Conservation (phyloP, 2,113 vertebrate species). For the Mugil cephalus region DNA sequence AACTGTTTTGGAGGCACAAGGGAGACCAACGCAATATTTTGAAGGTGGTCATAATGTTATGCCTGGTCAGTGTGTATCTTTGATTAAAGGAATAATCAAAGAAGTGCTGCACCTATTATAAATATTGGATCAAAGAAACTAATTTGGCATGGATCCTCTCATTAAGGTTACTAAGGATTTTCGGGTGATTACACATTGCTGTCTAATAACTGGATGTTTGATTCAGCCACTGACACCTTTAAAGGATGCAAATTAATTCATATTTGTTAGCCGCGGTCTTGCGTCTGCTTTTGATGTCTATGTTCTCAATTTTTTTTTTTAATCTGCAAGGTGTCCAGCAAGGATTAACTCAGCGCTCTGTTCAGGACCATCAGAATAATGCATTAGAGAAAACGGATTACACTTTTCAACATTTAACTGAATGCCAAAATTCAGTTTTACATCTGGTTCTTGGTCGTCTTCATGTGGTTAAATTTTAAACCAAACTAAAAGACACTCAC, state of each 20-base stretch:
- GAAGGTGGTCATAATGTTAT: no score
- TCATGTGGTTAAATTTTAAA: no score
- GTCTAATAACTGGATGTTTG: conserved; percentile 14
- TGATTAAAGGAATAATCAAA: no score
- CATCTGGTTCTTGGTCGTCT: no score
- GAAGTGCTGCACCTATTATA: background rate
- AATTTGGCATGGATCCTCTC: background rate
- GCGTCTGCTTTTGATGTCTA: conserved; percentile 17
- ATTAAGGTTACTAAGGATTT: background rate
- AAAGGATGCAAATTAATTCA: background rate
- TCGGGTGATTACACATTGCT: background rate
- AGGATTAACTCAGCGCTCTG: conserved; percentile 15
- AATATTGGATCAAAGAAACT: background rate
- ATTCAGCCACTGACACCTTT: conserved; percentile 6
- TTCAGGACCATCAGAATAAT: conserved; percentile 23
- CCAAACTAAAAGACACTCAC: no score
- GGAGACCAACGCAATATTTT: no score
- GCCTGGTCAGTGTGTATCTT: no score
- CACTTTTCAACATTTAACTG: conserved; percentile 24
- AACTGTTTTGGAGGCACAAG: no score
- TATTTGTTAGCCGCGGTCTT: background rate
- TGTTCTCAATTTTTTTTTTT: conserved; percentile 22
- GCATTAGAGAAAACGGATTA: conserved; percentile 24
- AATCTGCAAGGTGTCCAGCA: conserved; percentile 35
- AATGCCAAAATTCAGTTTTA: conserved; percentile 11